Percentiles rank a stretch among this genome's conserved stretches.
Conservation (phyloP, 2,113 vertebrate genomes). For the Oncorhynchus kisutch region DNA sequence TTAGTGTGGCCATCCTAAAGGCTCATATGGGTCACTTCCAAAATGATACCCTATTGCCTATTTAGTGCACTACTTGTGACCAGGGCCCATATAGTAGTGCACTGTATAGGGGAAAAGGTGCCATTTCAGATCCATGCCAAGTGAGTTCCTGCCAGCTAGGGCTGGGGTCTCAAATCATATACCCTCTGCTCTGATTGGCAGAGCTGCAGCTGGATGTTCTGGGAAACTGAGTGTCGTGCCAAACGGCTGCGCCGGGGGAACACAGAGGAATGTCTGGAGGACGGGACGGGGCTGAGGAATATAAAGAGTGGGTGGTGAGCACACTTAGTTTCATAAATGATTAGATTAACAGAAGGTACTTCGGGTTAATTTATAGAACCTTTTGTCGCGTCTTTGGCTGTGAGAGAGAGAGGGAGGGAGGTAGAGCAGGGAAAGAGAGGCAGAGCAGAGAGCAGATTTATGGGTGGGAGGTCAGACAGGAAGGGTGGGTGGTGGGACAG, state of each 20-base stretch:
- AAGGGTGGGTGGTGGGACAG: slow-evolving; percentile 20
- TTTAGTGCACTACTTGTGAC: too few relatives aligned
- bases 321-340: slow-evolving; percentile 41
- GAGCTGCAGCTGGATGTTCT: slow-evolving; percentile 55
- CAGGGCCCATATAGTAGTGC: too few relatives aligned
- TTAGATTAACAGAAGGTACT: slow-evolving; percentile 18
- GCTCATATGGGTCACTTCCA: too few relatives aligned
- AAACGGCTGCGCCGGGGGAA: slow-evolving; percentile 61
- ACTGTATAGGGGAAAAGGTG: too few relatives aligned
- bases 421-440: too few relatives aligned
- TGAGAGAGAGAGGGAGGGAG: slow-evolving; percentile 9
- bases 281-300: slow-evolving; percentile 46
- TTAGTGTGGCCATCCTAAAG: too few relatives aligned
- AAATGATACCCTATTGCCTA: too few relatives aligned
- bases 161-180: background rate
- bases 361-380: background rate
- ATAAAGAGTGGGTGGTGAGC: slow-evolving; percentile 39
- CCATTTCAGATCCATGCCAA: too few relatives aligned
- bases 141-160: too few relatives aligned
- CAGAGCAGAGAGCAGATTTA: slow-evolving; percentile 37
- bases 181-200: slow-evolving; percentile 30
- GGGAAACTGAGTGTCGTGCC: slow-evolving; percentile 63
- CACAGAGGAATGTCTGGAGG: slow-evolving; percentile 69
- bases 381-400: slow-evolving; percentile 21
- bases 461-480: slow-evolving; percentile 34